Evolutionary conservation across 1,140 invertebrate genomes (phyloP), one percentile per base, ranked within the genome.

Genomic region (Spodoptera litura): DNA sequence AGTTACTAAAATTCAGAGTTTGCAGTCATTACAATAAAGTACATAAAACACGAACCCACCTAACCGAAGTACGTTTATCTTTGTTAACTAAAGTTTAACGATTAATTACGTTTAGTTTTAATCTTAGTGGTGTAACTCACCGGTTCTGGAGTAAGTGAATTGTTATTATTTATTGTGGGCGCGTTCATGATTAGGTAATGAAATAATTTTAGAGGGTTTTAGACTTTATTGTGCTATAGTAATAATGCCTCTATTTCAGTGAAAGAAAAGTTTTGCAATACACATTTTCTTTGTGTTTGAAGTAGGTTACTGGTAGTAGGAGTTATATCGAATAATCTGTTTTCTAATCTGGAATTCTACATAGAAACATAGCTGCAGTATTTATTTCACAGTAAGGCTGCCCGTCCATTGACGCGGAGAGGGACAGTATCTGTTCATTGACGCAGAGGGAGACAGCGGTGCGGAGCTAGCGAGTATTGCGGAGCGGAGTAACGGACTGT

Each of bases 101-200:
- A 70, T 70, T 70, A 70, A 70, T 70, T 70, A 70, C 49, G 66
- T 70, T 70, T 31, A 70, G 49, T 70, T 70, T 70, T 70, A 52
- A 70, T 70, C 66, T 70, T 31, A 70, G 49, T 70, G 66, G 66
- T 52, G 66, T 70, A 70, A 52, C 49, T 70, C 49, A 70, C 49
- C 49, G 66, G 38, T 49, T 44, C 9, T 66, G 38, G 20, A 66
- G 62, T 66, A 49, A 66, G n/a, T 66, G 62, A 66, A 66, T 66
- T 66, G 62, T 66, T 38, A 66, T 64, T 66, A 66, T 66, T 49
- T 66, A 66, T 66, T 20, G 62, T 25, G 10, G n/a, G n/a, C n/a
- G 61, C 44, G 13, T 44, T 66, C 35, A 12, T 66, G 38, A 49
- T 20, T 15, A 56, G 13, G 13, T 20, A 56, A 56, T 56, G 20